Evolutionary conservation across 2,888 invertebrate species (phyloP).

Genomic region (Drosophila fulvimacula): DNA sequence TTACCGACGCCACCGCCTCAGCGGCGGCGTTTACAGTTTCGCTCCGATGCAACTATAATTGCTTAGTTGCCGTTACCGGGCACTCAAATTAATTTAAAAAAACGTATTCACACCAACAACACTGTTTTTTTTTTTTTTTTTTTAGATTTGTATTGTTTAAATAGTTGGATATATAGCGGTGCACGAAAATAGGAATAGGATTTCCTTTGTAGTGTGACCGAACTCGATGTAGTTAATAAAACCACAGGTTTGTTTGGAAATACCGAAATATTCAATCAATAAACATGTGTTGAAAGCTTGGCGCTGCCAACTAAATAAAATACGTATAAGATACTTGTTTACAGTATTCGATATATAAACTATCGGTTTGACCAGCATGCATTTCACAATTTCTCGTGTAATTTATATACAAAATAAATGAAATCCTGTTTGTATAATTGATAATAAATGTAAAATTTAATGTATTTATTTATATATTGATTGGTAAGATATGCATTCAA

Average conservation of each 20-base stretch:
- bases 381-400: background rate
- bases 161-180: background rate
- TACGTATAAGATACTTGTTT: background rate
- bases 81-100: background rate
- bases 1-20: slow-evolving; percentile 55
- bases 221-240: background rate
- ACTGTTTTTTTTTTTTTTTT: background rate
- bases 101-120: background rate
- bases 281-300: background rate
- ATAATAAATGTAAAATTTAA: too few species aligned
- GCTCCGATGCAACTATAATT: background rate
- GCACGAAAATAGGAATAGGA: slow-evolving; percentile 7
- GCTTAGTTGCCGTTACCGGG: background rate
- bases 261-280: slow-evolving; percentile 11
- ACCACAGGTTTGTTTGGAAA: background rate
- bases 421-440: background rate
- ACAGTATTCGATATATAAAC: background rate
- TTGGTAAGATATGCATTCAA: too few species aligned
- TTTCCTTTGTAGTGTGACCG: slow-evolving; percentile 21
- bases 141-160: slow-evolving; percentile 1
- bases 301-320: slow-evolving; percentile 11
- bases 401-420: background rate
- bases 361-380: background rate
- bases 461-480: background rate
- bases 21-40: slow-evolving; percentile 43